phyloP scores from a whole-genome alignment of 2,888 invertebrate genomes.

The Hirtodrosophila alboralis region DNA sequence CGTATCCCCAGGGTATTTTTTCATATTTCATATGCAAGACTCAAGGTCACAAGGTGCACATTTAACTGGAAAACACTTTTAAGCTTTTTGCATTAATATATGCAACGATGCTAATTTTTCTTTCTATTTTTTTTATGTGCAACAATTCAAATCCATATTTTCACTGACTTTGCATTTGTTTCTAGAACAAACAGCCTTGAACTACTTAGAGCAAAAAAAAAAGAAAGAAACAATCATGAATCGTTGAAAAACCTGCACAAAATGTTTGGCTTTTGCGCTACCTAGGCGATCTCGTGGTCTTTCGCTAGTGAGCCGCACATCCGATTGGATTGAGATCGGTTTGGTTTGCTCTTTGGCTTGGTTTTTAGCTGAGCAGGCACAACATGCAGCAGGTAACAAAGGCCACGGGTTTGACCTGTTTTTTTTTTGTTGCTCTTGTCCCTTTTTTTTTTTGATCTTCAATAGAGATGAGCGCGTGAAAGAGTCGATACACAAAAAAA shows the following conservation, averaged over 20 bases:
- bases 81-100: background rate
- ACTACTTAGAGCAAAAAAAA: slow-evolving; percentile 29
- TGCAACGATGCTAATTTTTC: background rate
- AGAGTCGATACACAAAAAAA: background rate
- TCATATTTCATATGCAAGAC: no score
- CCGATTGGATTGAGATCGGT: slow-evolving; percentile 46
- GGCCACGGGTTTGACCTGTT: slow-evolving; percentile 45
- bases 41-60: slow-evolving; percentile 19
- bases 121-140: no score
- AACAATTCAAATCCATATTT: slow-evolving; percentile 16
- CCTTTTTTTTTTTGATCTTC: slow-evolving; percentile 10
- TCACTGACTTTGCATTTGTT: slow-evolving; percentile 15
- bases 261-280: slow-evolving; percentile 36
- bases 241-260: slow-evolving; percentile 28
- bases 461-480: slow-evolving; percentile 28
- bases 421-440: slow-evolving; percentile 20
- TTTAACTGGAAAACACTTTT: slow-evolving; percentile 13
- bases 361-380: slow-evolving; percentile 11
- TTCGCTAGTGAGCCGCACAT: slow-evolving; percentile 62
- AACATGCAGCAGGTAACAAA: slow-evolving; percentile 36
- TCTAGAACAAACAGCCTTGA: slow-evolving; percentile 35
- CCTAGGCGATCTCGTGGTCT: slow-evolving; percentile 35
- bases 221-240: slow-evolving; percentile 15
- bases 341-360: background rate
- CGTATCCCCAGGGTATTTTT: no score